Percentiles rank a stretch among this genome's conserved stretches.
These are phyloP conservation scores for Drosophila triauraria DNA, from an alignment of 1,140 invertebrate species.

Conservation along the genomic window DNA sequence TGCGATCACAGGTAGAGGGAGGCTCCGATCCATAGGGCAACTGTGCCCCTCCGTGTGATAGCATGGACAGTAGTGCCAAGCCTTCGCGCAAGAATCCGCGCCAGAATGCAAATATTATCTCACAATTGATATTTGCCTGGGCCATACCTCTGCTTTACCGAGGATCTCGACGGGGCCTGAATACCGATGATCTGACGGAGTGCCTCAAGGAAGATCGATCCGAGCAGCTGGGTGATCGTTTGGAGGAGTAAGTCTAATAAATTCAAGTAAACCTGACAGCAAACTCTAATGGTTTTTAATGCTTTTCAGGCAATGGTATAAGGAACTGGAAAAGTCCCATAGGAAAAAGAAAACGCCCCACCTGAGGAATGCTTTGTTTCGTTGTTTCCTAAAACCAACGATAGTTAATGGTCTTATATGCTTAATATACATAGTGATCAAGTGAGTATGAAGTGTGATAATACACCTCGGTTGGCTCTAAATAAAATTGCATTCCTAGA, in stretches of 20 bases:
- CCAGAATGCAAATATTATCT: constrained; percentile 76
- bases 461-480: neutral
- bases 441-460: constrained; percentile 73
- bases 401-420: constrained; percentile 85
- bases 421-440: constrained; percentile 84
- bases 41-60: constrained; percentile 29
- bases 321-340: constrained; percentile 85
- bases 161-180: constrained; percentile 75
- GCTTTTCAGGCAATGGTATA: constrained; percentile 85
- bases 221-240: constrained; percentile 76
- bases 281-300: neutral
- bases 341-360: constrained; percentile 81
- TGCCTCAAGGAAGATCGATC: constrained; percentile 80
- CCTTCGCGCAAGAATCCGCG: constrained; percentile 80
- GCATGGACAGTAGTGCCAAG: constrained; percentile 81
- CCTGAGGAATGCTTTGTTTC: constrained; percentile 84
- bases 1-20: constrained; percentile 15
- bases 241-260: constrained; percentile 78
- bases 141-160: constrained; percentile 78
- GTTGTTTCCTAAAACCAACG: constrained; percentile 84
- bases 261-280: neutral
- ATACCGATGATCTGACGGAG: constrained; percentile 78
- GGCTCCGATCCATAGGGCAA: constrained; percentile 1
- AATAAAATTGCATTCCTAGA: constrained; percentile 49
- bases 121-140: constrained; percentile 84